Evolutionary conservation across 1,140 invertebrate genomes (phyloP).

Genomic region (Drosophila leontia): DNA sequence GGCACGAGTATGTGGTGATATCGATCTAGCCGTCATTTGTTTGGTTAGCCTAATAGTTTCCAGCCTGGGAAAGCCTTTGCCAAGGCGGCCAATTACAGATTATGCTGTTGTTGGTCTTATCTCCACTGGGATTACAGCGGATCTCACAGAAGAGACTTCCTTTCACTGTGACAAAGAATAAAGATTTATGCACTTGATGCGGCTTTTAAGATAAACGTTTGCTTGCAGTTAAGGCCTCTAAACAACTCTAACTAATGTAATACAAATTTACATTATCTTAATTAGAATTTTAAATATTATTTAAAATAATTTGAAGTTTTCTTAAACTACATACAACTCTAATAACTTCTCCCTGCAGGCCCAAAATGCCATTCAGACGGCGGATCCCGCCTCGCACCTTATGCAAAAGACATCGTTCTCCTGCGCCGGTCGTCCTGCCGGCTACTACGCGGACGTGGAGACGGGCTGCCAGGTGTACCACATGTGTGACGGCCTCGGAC

Average conservation of each 20-base stretch:
- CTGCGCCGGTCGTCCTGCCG: constrained; percentile 88
- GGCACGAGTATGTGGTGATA: constrained; percentile 45
- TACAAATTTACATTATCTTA: not conserved
- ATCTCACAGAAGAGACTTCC: constrained; percentile 10
- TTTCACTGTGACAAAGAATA: constrained; percentile 14
- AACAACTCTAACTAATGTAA: too few species aligned
- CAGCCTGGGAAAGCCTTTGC: constrained; percentile 36
- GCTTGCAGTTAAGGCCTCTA: not conserved
- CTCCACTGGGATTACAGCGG: not conserved
- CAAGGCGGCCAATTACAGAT: constrained; percentile 35
- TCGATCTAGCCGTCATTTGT: constrained; percentile 59
- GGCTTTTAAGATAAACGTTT: not conserved
- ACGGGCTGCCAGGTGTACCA: constrained; percentile 91
- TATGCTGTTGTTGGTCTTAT: constrained; percentile 2
- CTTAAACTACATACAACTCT: not conserved
- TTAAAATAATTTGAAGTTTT: not conserved
- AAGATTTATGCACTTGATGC: constrained; percentile 2
- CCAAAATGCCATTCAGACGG: constrained; percentile 55
- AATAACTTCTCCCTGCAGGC: constrained; percentile 44
- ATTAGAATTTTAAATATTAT: not conserved
- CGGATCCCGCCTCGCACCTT: constrained; percentile 39
- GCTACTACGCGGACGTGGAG: constrained; percentile 91
- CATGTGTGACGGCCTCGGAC: constrained; percentile 90
- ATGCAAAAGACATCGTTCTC: constrained; percentile 86
- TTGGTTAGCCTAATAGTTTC: constrained; percentile 47